A percentile compares a stretch with the other conserved stretches of the same genome.
These are phyloP conservation scores for Myotis planiceps DNA, from an alignment of 2,797 vertebrate species.

Conservation along the genomic window DNA sequence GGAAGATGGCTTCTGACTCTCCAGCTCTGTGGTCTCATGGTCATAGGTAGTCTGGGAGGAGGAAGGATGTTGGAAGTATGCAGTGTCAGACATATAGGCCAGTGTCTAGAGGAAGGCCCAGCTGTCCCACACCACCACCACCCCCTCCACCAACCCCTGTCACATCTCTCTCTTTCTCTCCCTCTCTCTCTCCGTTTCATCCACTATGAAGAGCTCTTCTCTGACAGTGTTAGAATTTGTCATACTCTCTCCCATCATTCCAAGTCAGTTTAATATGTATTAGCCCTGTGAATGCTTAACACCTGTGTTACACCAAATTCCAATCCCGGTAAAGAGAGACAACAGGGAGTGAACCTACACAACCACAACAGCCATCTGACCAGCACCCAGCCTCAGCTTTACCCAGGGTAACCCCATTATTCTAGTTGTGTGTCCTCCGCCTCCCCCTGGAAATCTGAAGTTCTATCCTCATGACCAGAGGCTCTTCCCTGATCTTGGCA, in stretches of 20 bases:
- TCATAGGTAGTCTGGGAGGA: neutral
- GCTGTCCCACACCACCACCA: neutral
- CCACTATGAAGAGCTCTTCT: neutral
- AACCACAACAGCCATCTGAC: neutral
- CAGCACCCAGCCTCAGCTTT: neutral
- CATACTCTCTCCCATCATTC: neutral
- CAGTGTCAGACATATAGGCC: neutral
- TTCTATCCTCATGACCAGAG: neutral
- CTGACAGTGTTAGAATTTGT: neutral
- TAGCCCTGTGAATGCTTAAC: neutral
- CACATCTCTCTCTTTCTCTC: too few species aligned
- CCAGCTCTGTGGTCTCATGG: neutral
- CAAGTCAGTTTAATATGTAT: neutral
- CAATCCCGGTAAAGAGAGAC: neutral
- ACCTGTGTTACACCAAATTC: neutral
- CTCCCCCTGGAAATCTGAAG: neutral
- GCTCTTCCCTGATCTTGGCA: neutral
- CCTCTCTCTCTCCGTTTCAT: neutral
- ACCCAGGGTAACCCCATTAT: neutral
- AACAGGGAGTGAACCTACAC: neutral
- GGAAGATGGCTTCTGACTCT: neutral
- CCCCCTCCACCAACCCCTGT: too few species aligned
- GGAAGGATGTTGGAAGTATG: neutral
- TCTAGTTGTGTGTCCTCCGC: neutral
- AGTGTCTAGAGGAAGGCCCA: neutral